phyloP scores from a whole-genome alignment of 1,140 invertebrate genomes.

The Nixonia krombeini region DNA sequence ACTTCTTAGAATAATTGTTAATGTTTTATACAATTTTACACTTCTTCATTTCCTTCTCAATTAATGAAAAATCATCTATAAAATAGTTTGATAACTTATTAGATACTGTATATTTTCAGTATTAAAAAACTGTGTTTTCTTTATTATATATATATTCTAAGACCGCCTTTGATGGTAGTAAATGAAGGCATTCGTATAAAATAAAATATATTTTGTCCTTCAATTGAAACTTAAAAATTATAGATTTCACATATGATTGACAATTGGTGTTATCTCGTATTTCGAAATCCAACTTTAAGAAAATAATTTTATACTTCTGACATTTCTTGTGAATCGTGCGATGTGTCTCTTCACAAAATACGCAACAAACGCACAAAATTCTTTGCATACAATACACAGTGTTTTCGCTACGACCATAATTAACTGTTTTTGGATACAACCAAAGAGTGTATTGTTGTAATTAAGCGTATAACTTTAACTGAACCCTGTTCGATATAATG shows the following conservation, averaged over 20 bases:
- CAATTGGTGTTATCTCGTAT: slow-evolving; percentile 25
- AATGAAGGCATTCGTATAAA: slow-evolving; percentile 11
- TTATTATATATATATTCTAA: no score
- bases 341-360: slow-evolving; percentile 10
- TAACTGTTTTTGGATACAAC: slow-evolving; percentile 31
- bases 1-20: no score
- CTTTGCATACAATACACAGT: slow-evolving; percentile 14
- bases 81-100: no score
- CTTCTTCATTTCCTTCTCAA: no score
- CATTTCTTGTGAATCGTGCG: slow-evolving; percentile 1
- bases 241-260: slow-evolving; percentile 8
- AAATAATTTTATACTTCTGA: slow-evolving; percentile 10
- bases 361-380: background rate
- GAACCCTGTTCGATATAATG: slow-evolving; percentile 59
- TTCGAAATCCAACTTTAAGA: slow-evolving; percentile 11
- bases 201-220: slow-evolving; percentile 12
- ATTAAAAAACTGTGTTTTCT: no score
- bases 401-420: slow-evolving; percentile 29
- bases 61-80: no score
- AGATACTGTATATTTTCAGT: no score
- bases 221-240: slow-evolving; percentile 12
- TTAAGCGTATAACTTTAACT: slow-evolving; percentile 50
- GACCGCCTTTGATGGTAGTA: background rate
- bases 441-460: slow-evolving; percentile 41
- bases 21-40: no score